Evolutionary conservation across 2,113 vertebrate species (phyloP).

Genomic region (Ochotona princeps): DNA sequence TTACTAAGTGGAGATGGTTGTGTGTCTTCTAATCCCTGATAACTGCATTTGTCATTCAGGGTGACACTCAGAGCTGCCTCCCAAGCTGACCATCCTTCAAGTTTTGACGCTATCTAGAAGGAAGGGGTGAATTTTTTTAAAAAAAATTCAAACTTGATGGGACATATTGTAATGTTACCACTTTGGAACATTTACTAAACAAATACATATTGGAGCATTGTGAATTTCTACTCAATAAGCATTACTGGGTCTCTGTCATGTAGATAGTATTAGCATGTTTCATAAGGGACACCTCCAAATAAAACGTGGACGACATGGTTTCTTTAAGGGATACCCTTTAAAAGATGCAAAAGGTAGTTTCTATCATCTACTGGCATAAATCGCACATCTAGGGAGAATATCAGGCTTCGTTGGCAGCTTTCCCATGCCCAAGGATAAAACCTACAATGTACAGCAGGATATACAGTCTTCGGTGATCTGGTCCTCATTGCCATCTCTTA

Average conservation of each 20-base stretch:
- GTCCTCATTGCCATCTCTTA: not conserved
- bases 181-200: constrained; percentile 12
- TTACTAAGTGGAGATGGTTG: not conserved
- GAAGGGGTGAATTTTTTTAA: not conserved
- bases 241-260: not conserved
- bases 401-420: not conserved
- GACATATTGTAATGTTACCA: not conserved
- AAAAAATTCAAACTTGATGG: not conserved
- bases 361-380: not conserved
- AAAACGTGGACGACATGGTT: not conserved
- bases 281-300: not conserved
- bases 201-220: not conserved
- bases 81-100: not conserved
- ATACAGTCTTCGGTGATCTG: not conserved
- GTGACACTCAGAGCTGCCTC: not conserved
- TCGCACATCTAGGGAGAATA: not conserved
- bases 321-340: not conserved
- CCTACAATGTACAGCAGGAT: not conserved
- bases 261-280: not conserved
- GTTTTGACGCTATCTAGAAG: not conserved
- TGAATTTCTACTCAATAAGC: not conserved
- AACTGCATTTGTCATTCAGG: not conserved
- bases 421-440: not conserved
- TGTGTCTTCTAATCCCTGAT: not conserved
- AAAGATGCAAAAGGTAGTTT: not conserved